phyloP scores from a whole-genome alignment of 1,140 invertebrate genomes.

The Physella acuta region DNA sequence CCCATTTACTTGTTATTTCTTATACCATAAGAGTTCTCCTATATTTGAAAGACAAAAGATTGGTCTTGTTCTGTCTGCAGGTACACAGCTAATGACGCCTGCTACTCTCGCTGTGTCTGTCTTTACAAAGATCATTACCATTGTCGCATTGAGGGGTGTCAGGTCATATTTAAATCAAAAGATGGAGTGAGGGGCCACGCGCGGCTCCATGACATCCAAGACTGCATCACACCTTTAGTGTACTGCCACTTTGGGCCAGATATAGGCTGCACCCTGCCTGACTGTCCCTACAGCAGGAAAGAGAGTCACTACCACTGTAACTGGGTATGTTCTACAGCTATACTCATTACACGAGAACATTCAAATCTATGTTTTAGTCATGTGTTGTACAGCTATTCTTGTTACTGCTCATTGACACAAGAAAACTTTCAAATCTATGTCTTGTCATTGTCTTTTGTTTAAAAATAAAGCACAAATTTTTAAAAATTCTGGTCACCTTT shows the following conservation, averaged over 20 bases:
- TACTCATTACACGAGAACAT: not conserved
- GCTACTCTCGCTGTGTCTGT: slow-evolving; percentile 71
- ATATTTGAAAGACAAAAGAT: too few species aligned
- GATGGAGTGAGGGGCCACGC: slow-evolving; percentile 82
- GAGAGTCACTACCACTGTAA: slow-evolving; percentile 84
- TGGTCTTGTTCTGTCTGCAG: too few species aligned
- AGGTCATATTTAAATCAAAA: slow-evolving; percentile 69
- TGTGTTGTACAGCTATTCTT: not conserved
- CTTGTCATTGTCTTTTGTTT: too few species aligned
- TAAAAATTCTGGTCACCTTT: too few species aligned
- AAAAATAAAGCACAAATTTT: too few species aligned
- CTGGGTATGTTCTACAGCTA: slow-evolving; percentile 58
- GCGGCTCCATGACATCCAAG: slow-evolving; percentile 80
- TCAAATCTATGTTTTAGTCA: not conserved
- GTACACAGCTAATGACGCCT: slow-evolving; percentile 64
- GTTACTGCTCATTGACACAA: too few species aligned
- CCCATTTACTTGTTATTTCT: too few species aligned
- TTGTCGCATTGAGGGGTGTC: slow-evolving; percentile 62
- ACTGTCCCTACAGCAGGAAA: slow-evolving; percentile 75
- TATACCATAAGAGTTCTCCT: too few species aligned
- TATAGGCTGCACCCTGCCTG: slow-evolving; percentile 65
- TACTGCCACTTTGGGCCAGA: slow-evolving; percentile 67
- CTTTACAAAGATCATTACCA: slow-evolving; percentile 78
- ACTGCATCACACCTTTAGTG: slow-evolving; percentile 79
- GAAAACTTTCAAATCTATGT: too few species aligned